phyloP scores from a whole-genome alignment of 2,113 vertebrate genomes.

The Dissostichus mawsoni region DNA sequence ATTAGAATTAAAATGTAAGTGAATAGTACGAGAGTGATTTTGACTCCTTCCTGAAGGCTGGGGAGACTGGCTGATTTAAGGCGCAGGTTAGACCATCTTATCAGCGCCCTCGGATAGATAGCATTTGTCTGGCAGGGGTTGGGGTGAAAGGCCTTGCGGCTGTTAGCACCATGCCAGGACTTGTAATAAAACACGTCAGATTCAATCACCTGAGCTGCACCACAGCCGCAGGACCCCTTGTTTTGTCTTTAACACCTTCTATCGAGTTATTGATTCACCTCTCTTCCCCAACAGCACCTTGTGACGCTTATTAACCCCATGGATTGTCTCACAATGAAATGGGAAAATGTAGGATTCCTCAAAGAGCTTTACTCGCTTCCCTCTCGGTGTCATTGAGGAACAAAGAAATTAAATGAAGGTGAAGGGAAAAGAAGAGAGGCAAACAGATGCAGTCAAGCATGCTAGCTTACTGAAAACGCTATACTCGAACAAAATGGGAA shows the following conservation, averaged over 20 bases:
- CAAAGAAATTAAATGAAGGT: background rate
- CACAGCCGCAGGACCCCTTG: conserved; percentile 45
- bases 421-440: background rate
- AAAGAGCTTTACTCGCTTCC: background rate
- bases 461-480: background rate
- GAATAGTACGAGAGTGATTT: background rate
- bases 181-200: conserved; percentile 65
- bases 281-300: conserved; percentile 21
- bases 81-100: conserved; percentile 17
- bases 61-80: background rate
- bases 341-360: conserved; percentile 27
- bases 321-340: conserved; percentile 21
- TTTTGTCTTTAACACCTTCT: conserved; percentile 47
- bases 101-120: conserved; percentile 14
- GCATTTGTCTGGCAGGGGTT: conserved; percentile 50
- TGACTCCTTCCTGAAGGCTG: background rate
- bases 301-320: conserved; percentile 60
- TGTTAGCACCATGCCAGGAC: conserved; percentile 25
- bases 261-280: conserved; percentile 62
- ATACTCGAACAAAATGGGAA: conserved; percentile 21
- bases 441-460: background rate
- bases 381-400: background rate
- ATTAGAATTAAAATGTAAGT: background rate
- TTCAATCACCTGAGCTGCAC: conserved; percentile 64
- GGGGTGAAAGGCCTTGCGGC: conserved; percentile 28